A percentile compares a stretch with the other conserved stretches of the same genome.
phyloP scores from a whole-genome alignment of 1,140 invertebrate genomes.

The Amphibalanus amphitrite region DNA sequence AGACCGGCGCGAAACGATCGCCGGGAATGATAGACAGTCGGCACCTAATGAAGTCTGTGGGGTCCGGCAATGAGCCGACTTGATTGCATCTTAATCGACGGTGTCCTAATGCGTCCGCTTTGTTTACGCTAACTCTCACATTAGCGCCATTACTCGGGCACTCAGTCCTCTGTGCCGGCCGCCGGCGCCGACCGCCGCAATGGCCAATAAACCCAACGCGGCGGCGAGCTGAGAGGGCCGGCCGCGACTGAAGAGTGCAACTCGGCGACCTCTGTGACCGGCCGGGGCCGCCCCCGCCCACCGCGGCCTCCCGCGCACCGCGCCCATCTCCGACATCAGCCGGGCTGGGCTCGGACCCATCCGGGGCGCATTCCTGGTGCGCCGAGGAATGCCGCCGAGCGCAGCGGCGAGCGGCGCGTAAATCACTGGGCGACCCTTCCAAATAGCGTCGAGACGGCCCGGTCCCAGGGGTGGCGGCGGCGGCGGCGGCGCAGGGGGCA shows the following conservation, averaged over 20 bases:
- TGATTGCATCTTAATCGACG: background rate
- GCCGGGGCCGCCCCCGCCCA: too few species aligned
- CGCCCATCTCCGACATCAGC: background rate
- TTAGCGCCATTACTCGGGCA: background rate
- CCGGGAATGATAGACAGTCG: background rate
- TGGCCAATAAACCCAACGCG: background rate
- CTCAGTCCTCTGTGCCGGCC: background rate
- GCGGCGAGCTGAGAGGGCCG: background rate
- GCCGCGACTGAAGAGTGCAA: background rate
- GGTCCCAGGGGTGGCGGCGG: too few species aligned
- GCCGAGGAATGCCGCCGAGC: background rate
- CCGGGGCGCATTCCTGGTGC: background rate
- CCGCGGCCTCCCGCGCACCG: too few species aligned
- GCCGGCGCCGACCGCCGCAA: background rate
- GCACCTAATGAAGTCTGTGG: background rate
- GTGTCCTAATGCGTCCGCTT: background rate
- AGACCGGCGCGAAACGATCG: background rate
- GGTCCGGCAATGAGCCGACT: background rate
- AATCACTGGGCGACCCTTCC: background rate
- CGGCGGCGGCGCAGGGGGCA: too few species aligned
- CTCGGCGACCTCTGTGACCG: background rate
- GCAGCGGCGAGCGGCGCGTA: background rate
- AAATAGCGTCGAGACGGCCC: background rate
- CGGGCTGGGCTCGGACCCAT: background rate
- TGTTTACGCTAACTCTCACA: background rate